phyloP scores from a whole-genome alignment of 2,113 vertebrate species.

The Bos javanicus region DNA sequence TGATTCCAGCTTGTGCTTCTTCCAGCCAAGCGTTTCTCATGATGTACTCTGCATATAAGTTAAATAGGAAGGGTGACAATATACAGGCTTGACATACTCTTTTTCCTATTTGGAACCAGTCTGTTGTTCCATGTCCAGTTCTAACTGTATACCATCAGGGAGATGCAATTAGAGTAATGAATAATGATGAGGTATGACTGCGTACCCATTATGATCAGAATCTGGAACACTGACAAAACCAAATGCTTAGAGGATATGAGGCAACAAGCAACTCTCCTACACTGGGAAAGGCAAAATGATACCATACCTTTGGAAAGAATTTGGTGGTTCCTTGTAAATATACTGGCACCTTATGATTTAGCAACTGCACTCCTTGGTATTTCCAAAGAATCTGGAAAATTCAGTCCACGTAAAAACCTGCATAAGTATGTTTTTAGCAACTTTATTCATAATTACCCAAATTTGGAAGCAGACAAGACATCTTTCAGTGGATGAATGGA shows the following conservation, averaged over 20 bases:
- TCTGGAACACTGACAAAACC: background rate
- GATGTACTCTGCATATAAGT: too few relatives aligned
- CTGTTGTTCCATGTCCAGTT: too few relatives aligned
- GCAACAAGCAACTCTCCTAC: background rate
- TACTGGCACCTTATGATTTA: background rate
- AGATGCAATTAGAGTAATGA: too few relatives aligned
- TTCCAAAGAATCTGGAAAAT: background rate
- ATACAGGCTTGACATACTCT: too few relatives aligned
- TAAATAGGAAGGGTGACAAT: too few relatives aligned
- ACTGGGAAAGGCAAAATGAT: background rate
- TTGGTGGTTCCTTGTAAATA: background rate
- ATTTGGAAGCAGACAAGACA: background rate
- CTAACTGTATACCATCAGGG: too few relatives aligned
- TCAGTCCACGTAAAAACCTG: background rate
- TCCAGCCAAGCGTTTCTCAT: too few relatives aligned
- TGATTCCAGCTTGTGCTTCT: too few relatives aligned
- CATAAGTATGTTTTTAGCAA: background rate
- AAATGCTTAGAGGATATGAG: background rate
- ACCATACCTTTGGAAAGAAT: background rate
- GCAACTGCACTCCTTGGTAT: background rate
- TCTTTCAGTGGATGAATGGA: background rate
- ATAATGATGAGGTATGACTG: too few relatives aligned
- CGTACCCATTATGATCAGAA: too few relatives aligned
- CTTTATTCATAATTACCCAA: background rate
- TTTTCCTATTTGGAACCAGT: too few relatives aligned